Evolutionary conservation across 2,888 invertebrate species (phyloP).

Genomic region (Halictus ligatus): DNA sequence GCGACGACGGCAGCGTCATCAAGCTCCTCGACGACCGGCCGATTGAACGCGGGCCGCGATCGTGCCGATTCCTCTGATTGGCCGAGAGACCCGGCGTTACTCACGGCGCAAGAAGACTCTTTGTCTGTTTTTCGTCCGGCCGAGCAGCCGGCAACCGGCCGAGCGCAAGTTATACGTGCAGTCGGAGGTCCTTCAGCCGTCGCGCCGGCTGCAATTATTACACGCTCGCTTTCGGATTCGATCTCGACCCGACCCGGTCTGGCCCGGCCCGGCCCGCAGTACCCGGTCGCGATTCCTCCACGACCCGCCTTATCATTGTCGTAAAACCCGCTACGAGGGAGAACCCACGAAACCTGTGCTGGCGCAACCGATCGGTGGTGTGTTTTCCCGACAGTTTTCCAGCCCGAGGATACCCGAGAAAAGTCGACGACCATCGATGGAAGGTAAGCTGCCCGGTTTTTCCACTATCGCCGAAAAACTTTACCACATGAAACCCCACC

Average conservation of each 20-base stretch:
- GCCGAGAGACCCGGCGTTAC: constrained; percentile 69
- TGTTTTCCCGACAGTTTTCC: constrained; percentile 26
- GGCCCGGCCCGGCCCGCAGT: not conserved
- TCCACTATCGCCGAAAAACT: not conserved
- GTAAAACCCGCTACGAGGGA: constrained; percentile 14
- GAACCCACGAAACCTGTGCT: constrained; percentile 26
- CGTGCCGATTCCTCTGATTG: constrained; percentile 73
- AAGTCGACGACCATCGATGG: not conserved
- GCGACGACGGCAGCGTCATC: constrained; percentile 57
- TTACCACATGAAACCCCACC: not conserved
- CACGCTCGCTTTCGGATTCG: constrained; percentile 64
- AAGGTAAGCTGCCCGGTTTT: not conserved
- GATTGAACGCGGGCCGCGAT: constrained; percentile 69
- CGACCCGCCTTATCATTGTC: constrained; percentile 7
- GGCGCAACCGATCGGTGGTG: constrained; percentile 38
- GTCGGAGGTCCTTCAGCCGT: constrained; percentile 71
- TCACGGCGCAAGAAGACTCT: constrained; percentile 71
- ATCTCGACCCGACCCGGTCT: constrained; percentile 22
- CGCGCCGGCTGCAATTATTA: constrained; percentile 71
- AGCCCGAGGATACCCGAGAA: constrained; percentile 43
- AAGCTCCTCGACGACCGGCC: constrained; percentile 57
- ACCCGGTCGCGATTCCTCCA: constrained; percentile 23
- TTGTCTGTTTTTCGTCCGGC: constrained; percentile 74
- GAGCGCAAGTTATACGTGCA: constrained; percentile 71
- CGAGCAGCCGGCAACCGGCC: constrained; percentile 61